These are phyloP conservation scores for Phanerotoma sp. DNA, from an alignment of 2,888 invertebrate species.

Conservation along the genomic window DNA sequence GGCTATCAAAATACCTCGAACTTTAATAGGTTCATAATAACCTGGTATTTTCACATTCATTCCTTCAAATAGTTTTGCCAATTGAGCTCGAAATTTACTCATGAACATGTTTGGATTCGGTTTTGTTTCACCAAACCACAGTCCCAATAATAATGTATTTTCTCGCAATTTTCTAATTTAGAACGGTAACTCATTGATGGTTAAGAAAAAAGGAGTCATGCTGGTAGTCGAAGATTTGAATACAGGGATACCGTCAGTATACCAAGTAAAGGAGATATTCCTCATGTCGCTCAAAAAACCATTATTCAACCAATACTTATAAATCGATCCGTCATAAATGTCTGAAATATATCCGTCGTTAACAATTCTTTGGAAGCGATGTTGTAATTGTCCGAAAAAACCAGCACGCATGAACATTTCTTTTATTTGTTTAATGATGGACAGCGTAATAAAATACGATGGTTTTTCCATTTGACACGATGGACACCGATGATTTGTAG, in stretches of 20 bases:
- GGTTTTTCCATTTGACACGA: neutral
- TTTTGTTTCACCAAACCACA: constrained; percentile 14
- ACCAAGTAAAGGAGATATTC: constrained; percentile 13
- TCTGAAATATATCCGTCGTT: neutral
- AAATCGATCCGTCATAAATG: constrained; percentile 13
- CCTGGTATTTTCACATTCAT: neutral
- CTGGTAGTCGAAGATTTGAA: constrained; percentile 9
- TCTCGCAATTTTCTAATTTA: neutral
- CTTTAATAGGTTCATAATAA: constrained; percentile 15
- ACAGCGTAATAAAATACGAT: constrained; percentile 5
- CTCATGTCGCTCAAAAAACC: constrained; percentile 3
- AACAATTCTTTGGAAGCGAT: constrained; percentile 2
- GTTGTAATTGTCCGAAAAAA: constrained; percentile 4
- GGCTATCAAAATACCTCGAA: constrained; percentile 15
- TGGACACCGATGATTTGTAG: neutral
- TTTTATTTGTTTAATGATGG: constrained; percentile 1
- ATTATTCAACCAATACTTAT: neutral
- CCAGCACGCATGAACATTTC: neutral
- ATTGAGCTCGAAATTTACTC: no score
- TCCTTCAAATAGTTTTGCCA: no score
- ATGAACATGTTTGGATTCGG: neutral
- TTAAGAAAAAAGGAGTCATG: constrained; percentile 4
- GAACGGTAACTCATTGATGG: constrained; percentile 18
- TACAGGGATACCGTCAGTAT: constrained; percentile 8
- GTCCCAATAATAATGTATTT: constrained; percentile 4